Base-by-base conservation (phyloP, 2,888 invertebrate genomes). In the Euplexia lucipara region DNA sequence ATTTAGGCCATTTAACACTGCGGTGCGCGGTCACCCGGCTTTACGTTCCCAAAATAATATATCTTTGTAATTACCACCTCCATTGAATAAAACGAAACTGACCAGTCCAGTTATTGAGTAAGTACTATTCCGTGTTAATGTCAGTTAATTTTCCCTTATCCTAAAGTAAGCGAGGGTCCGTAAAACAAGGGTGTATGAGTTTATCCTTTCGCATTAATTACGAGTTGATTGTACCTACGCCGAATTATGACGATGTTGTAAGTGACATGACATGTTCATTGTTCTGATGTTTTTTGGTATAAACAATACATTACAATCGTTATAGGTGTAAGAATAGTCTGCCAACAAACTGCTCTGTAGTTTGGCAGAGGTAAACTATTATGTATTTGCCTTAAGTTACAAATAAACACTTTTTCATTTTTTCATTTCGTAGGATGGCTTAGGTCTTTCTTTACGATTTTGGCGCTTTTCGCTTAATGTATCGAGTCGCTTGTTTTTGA, bases 91-190 rank as follows among this genome's bases (percentile, higher is more conserved):
- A 80, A 62, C 63, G 61, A 60, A 62, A 79, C 67, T 72, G 78
- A 70, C 69, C 77, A 62, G 53, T 22, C 64, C 77, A 52, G 70
- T 74, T 78, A 76, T 73, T 76, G 78, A 76, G 73, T 78, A 70
- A 78, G 78, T 78, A 81, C 71, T 66, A 71, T 81, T 81, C 68
- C 78, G 53, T 78, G 79, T 76, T 79, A 79, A 79, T 70, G 66
- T 73, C 79, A 76, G 77, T 67, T 67, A 49, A 78, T 79, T 78
- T 70, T 67, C 76, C 77, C 76, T 78, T 67, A 64, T 62, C 57
- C 14, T 65, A 42, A 66, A 73, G 61, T 73, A 59, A 62, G 64
- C 59, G 53, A 56, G 76, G 76, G 72, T 65, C 54, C 26, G 65
- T 70, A 74, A 67, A 67, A 62, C 70, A 58, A 51, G 56, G 61